Evolutionary conservation across 2,797 vertebrate genomes (phyloP).

Genomic region (Sebastes glaucus): DNA sequence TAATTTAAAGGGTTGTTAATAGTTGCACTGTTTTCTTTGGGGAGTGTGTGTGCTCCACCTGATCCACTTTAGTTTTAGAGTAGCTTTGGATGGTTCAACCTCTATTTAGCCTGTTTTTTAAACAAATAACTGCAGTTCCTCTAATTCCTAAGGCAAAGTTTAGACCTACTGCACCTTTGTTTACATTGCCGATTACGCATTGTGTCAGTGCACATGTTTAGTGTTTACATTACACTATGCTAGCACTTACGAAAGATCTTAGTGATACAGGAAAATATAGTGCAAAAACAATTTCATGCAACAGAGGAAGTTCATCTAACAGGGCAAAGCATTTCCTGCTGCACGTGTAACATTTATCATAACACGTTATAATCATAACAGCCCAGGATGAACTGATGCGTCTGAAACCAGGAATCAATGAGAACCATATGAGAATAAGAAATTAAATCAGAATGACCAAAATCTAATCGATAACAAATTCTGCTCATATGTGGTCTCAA

Average conservation of each 20-base stretch:
- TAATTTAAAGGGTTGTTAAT: constrained; percentile 28
- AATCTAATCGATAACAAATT: background rate
- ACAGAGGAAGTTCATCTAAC: background rate
- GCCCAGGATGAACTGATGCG: background rate
- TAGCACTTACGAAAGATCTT: background rate
- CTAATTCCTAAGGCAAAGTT: background rate
- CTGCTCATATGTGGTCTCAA: background rate
- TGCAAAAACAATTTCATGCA: background rate
- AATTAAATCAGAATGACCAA: background rate
- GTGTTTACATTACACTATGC: background rate
- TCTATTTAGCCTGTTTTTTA: background rate
- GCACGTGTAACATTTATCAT: background rate
- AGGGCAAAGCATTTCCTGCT: background rate
- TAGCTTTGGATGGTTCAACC: background rate
- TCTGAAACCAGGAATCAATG: background rate
- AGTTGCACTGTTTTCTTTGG: background rate
- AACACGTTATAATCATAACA: background rate
- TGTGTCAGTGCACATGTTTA: background rate
- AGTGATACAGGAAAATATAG: too few species aligned
- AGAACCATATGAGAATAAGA: background rate
- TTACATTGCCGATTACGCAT: background rate
- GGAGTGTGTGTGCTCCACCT: background rate
- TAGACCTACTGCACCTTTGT: background rate
- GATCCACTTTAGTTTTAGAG: background rate
- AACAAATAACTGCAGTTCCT: background rate